Base-by-base conservation (phyloP, 2,888 invertebrate genomes). In the Dryobota labecula region DNA sequence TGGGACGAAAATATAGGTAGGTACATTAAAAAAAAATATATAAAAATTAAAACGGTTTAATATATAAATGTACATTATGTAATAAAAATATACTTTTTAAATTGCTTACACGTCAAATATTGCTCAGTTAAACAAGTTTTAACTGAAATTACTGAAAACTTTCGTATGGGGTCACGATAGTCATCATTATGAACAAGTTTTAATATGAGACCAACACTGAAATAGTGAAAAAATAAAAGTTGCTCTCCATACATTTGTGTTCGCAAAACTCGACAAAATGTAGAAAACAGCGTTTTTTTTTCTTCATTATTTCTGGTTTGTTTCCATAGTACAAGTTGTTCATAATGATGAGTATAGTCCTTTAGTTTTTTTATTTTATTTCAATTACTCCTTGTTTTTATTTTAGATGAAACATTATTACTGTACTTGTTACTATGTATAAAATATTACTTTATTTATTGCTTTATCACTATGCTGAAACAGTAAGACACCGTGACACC, bases 21-120 rank as follows among this genome's bases (percentile, higher is more conserved):
- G 27, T 15, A 9, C 5, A 61, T 45, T 45, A 45, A 63, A 68
- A 66, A 60, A 58, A 3, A 43, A 15, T 18, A 20, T 9, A 30
- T 66, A 53, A 49, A 71, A 68, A 69, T 77, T 69, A 53, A 60
- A 82, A 80, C 78, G 63, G 81, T 84, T 78, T 82, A 84, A 69
- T 83, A 70, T 80, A 81, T 76, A 84, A 84, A 76, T 73, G 70
- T 84, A 85, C 78, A 86, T 68, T 41, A 75, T 64, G 63, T 84
- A 80, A 80, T 80, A 83, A 86, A 83, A 84, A 85, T 86, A 86
- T 85, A 80, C 58, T 81, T 78, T 80, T 80, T 78, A 84, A 87
- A 86, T 88, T 87, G 82, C 85, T 84, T 88, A 88, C 66, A 82
- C 68, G 54, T 83, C 84, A 75, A 80, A 78, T 87, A 87, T 86